A percentile compares a stretch with the other conserved stretches of the same genome.
Evolutionary conservation across 2,797 vertebrate genomes (phyloP).

Genomic region (Characodon lateralis): DNA sequence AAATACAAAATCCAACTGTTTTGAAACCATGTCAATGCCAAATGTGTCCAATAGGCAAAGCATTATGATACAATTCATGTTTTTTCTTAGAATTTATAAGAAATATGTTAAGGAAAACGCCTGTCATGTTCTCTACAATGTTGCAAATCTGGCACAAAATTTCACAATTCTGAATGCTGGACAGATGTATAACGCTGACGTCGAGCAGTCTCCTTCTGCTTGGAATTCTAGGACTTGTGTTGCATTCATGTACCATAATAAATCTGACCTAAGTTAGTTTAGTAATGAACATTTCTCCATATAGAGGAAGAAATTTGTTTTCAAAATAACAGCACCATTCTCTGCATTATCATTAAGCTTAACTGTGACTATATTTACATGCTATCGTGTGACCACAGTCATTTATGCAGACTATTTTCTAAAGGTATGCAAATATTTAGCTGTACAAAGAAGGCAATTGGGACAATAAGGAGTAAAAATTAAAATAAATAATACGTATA

Average conservation of each 20-base stretch:
- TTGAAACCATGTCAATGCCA: background rate
- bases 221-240: conserved; percentile 34
- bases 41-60: background rate
- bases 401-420: background rate
- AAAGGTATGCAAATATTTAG: background rate
- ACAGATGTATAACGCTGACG: conserved; percentile 12
- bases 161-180: background rate
- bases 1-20: background rate
- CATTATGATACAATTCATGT: background rate
- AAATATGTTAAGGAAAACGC: background rate
- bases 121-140: fast-evolving
- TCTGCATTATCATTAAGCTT: background rate
- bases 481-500: background rate
- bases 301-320: too few species aligned
- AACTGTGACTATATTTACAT: background rate
- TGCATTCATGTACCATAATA: conserved; percentile 40
- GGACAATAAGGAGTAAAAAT: background rate
- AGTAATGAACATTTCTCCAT: too few species aligned
- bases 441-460: background rate
- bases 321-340: too few species aligned
- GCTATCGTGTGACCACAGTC: background rate
- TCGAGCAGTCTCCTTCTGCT: background rate
- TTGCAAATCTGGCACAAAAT: background rate
- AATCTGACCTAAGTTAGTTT: background rate
- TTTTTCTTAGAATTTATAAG: background rate